Evolutionary conservation across 2,888 invertebrate species (phyloP), one percentile per base, ranked within the genome.

Genomic region (Nezara viridula): DNA sequence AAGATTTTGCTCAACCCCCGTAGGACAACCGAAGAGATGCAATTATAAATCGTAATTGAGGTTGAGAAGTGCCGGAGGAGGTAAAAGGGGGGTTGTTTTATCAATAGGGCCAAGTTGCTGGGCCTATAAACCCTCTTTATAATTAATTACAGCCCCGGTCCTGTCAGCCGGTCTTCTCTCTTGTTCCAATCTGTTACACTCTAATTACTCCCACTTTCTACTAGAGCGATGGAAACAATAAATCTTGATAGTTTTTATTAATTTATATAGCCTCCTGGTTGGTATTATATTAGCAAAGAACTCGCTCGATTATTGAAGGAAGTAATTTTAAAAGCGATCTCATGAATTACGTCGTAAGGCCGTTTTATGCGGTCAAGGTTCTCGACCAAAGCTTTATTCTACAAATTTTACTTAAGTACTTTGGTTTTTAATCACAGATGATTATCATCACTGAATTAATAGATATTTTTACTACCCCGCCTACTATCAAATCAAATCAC

Each of bases 11-110:
- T 16, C 0, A 32, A 19, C 66, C 32, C 60, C 27, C 27, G n/a
- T n/a, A n/a, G 60, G 60, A 14, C 27, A 60, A 19, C 60, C 16
- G 5, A 37, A 73, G 37, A 37, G 66, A 73, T 73, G 66, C 66
- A 73, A 73, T 73, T 73, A 73, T 73, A 73, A 73, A 73, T 73
- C 32, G 66, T 73, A 37, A 73, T 73, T 73, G 66, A 73, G 66
- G 66, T 73, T 37, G 66, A 37, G 37, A 73, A 73, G 66, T 73
- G 37, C 1, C 32, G 66, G 32, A 7, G 19, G 19, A 21, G 66
- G 16, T 19, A 73, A 60, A 60, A 14, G 24, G 81, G 2, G 14
- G 44, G 44, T 24, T 81, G 81, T 81, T 81, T 81, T 81, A 81
- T 81, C 81, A 81, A 81, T 81, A 81, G 81, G 81, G 44, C 44